phyloP scores from a whole-genome alignment of 2,113 vertebrate genomes.

The Osmerus eperlanus region DNA sequence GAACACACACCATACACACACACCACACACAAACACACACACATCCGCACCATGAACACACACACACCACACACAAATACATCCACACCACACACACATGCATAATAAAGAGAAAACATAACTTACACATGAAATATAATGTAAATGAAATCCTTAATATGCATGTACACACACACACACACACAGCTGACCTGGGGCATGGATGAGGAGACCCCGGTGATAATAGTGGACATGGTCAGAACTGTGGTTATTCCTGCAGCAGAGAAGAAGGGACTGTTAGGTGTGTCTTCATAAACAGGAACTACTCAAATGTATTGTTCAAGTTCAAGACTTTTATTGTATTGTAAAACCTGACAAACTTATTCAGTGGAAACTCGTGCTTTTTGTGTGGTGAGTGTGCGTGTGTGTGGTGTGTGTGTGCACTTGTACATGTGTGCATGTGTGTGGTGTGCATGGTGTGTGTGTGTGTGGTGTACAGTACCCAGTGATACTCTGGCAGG shows the following conservation, averaged over 20 bases:
- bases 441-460: no score
- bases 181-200: conserved; percentile 77
- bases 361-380: not conserved
- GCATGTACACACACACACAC: no score
- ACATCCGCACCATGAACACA: no score
- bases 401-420: conserved; percentile 3
- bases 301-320: no score
- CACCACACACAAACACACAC: not conserved
- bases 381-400: no score
- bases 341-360: not conserved
- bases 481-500: conserved; percentile 88
- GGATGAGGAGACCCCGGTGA: conserved; percentile 86
- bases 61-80: no score
- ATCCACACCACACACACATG: no score
- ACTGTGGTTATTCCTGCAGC: conserved; percentile 86
- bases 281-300: not conserved
- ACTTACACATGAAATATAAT: no score
- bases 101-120: no score
- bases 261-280: not conserved
- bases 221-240: conserved; percentile 90
- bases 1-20: conserved; percentile 3
- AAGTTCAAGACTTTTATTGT: no score
- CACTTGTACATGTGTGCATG: not conserved
- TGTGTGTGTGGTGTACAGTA: conserved; percentile 51
- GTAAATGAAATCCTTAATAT: no score